Conservation (phyloP, 2,113 vertebrate species). For the Athene cunicularia region DNA sequence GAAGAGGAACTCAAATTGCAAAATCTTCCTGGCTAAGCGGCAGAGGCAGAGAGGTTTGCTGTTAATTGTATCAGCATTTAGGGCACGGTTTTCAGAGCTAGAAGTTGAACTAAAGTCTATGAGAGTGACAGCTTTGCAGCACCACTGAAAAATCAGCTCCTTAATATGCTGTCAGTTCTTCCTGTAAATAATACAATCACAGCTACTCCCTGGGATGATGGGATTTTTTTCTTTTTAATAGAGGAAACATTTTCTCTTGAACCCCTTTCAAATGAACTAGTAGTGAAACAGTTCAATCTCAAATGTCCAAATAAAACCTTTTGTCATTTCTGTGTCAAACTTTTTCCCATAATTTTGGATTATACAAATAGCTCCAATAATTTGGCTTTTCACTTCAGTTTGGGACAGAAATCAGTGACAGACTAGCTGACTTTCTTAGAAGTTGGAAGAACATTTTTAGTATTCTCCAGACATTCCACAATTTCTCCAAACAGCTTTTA, state of each 20-base stretch:
- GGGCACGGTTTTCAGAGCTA: background rate
- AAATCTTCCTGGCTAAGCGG: slow-evolving; percentile 11
- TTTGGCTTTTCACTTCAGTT: background rate
- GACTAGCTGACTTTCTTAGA: background rate
- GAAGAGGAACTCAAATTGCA: background rate
- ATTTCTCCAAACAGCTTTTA: slow-evolving; percentile 11
- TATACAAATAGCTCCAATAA: background rate
- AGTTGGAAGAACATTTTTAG: background rate
- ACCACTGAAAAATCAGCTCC: background rate
- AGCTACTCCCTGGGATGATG: background rate
- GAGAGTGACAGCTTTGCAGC: background rate
- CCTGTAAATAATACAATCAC: background rate
- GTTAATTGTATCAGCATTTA: slow-evolving; percentile 27
- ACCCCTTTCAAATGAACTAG: background rate
- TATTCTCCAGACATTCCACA: background rate
- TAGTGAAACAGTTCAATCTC: background rate
- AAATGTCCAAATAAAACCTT: background rate
- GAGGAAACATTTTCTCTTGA: background rate
- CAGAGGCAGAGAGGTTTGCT: slow-evolving; percentile 12
- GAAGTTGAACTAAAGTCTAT: background rate
- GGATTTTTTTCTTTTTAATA: background rate
- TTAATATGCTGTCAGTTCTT: background rate
- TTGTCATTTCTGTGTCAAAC: background rate
- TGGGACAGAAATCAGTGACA: background rate
- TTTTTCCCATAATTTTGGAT: background rate